Percentiles rank a stretch among this genome's conserved stretches.
These are phyloP conservation scores for Lochmaea capreae DNA, from an alignment of 2,888 invertebrate species.

Conservation along the genomic window DNA sequence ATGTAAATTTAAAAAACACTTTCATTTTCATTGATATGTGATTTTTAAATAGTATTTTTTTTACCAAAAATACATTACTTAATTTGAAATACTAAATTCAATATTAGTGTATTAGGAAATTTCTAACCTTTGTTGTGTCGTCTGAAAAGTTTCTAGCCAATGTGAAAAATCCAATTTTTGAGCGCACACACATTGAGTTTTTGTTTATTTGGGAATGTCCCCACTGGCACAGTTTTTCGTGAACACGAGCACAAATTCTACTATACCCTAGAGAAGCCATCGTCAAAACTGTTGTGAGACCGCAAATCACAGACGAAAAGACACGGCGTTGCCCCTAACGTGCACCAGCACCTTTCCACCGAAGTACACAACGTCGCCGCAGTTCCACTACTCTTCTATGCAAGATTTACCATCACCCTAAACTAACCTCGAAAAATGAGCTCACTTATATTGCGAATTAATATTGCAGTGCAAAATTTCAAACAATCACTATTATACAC, in stretches of 20 bases:
- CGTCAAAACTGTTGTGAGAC: slow-evolving; percentile 79
- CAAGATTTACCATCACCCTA: slow-evolving; percentile 42
- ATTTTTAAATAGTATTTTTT: slow-evolving; percentile 4
- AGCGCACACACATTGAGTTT: slow-evolving; percentile 70
- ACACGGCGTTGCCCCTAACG: slow-evolving; percentile 45
- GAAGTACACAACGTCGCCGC: slow-evolving; percentile 41
- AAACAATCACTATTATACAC: slow-evolving; percentile 35
- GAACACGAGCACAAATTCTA: slow-evolving; percentile 84
- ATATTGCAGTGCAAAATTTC: slow-evolving; percentile 52
- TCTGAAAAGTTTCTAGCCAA: slow-evolving; percentile 52
- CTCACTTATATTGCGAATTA: slow-evolving; percentile 60
- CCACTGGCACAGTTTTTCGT: slow-evolving; percentile 85
- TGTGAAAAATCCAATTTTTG: slow-evolving; percentile 73
- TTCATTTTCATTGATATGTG: slow-evolving; percentile 26
- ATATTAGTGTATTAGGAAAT: slow-evolving; percentile 6
- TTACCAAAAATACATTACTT: slow-evolving; percentile 1
- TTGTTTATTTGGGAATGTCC: slow-evolving; percentile 69
- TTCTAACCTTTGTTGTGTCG: slow-evolving; percentile 42
- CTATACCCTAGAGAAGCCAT: slow-evolving; percentile 87
- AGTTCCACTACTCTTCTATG: slow-evolving; percentile 39
- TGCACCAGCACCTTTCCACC: slow-evolving; percentile 47
- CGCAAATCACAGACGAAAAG: slow-evolving; percentile 39
- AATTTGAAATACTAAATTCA: not conserved
- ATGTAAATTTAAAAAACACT: slow-evolving; percentile 37
- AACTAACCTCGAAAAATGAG: slow-evolving; percentile 47